A percentile compares a stretch with the other conserved stretches of the same genome.
These are phyloP conservation scores for Astur gentilis DNA, from an alignment of 2,113 vertebrate genomes.

Conservation along the genomic window DNA sequence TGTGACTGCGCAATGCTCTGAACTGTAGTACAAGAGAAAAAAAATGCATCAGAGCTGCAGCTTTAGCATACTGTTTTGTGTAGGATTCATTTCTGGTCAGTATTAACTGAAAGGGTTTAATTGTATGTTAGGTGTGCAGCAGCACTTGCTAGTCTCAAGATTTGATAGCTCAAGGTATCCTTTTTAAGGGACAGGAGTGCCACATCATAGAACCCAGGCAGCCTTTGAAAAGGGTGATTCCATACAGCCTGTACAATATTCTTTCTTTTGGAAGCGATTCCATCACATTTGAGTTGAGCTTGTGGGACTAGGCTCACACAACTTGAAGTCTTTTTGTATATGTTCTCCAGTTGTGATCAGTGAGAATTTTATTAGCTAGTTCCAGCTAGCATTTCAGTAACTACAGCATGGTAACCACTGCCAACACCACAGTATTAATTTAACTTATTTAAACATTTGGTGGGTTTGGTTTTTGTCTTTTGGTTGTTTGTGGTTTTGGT, in stretches of 20 bases:
- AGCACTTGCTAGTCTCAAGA: neutral
- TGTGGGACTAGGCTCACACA: neutral
- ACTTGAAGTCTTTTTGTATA: neutral
- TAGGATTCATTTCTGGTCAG: neutral
- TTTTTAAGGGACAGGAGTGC: neutral
- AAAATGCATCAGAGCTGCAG: neutral
- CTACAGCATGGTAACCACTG: neutral
- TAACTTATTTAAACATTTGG: neutral
- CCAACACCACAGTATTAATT: neutral
- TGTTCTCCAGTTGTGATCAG: neutral
- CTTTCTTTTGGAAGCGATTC: neutral
- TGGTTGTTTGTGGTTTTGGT: too few species aligned
- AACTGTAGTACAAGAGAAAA: neutral
- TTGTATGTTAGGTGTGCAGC: fast-evolving
- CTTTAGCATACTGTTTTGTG: neutral
- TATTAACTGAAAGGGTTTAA: neutral
- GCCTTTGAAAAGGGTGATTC: neutral
- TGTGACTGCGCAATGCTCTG: neutral
- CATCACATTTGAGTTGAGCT: neutral
- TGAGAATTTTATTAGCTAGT: neutral
- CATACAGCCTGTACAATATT: neutral
- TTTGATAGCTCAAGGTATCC: neutral
- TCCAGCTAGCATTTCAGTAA: neutral
- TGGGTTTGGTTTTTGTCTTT: neutral
- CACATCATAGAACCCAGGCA: neutral